phyloP scores from a whole-genome alignment of 2,797 vertebrate species.

The Acipenser ruthenus region DNA sequence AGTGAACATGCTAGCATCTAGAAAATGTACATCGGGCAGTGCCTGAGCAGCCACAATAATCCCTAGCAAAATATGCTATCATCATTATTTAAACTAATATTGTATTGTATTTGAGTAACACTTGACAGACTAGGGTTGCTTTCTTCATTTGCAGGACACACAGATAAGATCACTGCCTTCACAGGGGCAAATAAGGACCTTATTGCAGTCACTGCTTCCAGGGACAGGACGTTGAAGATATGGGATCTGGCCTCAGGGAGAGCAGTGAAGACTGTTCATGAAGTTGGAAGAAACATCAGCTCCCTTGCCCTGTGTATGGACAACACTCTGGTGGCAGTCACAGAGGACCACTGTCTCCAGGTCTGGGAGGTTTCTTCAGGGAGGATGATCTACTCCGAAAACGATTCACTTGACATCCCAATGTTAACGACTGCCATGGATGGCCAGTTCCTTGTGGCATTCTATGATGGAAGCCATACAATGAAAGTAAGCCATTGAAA shows the following conservation, averaged over 20 bases:
- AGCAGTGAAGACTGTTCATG: constrained; percentile 33
- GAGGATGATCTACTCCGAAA: constrained; percentile 40
- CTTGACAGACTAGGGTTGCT: neutral
- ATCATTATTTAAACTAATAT: no score
- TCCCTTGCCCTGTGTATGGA: constrained; percentile 43
- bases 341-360: constrained; percentile 43
- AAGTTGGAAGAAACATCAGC: constrained; percentile 30
- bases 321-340: constrained; percentile 44
- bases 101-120: no score
- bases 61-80: no score
- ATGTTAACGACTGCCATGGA: constrained; percentile 39
- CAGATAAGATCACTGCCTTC: constrained; percentile 46
- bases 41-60: no score
- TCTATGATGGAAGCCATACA: constrained; percentile 46
- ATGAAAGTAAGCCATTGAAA: constrained; percentile 32
- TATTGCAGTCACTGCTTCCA: constrained; percentile 39
- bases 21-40: no score
- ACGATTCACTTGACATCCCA: constrained; percentile 36
- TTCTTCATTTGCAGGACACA: constrained; percentile 41
- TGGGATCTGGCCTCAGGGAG: constrained; percentile 45
- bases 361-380: constrained; percentile 48
- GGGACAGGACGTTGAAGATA: constrained; percentile 47
- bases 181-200: constrained; percentile 31
- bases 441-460: constrained; percentile 42
- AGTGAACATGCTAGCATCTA: no score